Percentiles rank a stretch among this genome's conserved stretches.
These are phyloP conservation scores for Excalfactoria chinensis DNA, from an alignment of 2,113 vertebrate species.

Conservation along the genomic window DNA sequence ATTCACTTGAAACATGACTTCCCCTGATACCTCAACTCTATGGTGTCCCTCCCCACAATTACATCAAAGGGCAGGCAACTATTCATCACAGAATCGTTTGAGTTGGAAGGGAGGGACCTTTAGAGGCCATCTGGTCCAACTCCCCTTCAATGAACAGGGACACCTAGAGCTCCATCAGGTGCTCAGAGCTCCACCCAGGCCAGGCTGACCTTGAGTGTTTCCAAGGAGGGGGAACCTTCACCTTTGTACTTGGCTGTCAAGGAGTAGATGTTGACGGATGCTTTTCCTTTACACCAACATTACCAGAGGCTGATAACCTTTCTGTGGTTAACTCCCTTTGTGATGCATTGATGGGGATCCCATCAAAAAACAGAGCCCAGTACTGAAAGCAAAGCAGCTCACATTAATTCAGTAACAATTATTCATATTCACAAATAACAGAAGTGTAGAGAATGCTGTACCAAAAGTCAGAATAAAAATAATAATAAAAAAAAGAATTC, in stretches of 20 bases:
- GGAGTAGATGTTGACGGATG: not conserved
- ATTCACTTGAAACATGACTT: not conserved
- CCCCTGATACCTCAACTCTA: not conserved
- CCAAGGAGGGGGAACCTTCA: not conserved
- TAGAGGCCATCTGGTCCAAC: too few species aligned
- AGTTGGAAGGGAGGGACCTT: too few species aligned
- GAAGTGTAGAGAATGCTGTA: not conserved
- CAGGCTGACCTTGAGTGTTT: too few species aligned
- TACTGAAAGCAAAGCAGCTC: not conserved
- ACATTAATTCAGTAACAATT: constrained; percentile 15
- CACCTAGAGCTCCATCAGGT: too few species aligned
- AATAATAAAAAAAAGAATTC: constrained; percentile 24
- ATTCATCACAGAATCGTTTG: not conserved
- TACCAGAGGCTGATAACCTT: not conserved
- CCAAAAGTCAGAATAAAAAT: constrained; percentile 1
- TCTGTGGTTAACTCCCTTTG: not conserved
- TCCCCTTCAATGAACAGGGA: too few species aligned
- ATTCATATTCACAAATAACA: not conserved
- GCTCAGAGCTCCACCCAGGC: too few species aligned
- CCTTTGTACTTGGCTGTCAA: not conserved
- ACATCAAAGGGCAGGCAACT: not conserved
- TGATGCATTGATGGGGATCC: not conserved
- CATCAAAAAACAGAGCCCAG: not conserved
- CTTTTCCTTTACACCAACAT: not conserved
- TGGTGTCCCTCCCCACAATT: not conserved